Conservation (phyloP, 2,888 invertebrate species). For the Ophraella communa region DNA sequence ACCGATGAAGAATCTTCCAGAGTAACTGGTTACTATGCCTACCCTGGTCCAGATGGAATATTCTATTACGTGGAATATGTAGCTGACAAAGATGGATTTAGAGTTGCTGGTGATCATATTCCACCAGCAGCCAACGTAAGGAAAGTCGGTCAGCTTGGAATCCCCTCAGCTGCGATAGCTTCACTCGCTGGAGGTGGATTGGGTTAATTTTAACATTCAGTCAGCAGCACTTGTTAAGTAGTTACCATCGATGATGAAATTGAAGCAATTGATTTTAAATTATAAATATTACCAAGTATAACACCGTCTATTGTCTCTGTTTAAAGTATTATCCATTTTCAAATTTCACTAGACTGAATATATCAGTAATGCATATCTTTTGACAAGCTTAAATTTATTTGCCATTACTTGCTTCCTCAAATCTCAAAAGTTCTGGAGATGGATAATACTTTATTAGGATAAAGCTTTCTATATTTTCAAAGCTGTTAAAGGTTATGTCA, state of each 20-base stretch:
- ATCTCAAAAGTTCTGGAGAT: too few species aligned
- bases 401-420: too few species aligned
- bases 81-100: constrained; percentile 66
- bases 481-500: too few species aligned
- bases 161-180: constrained; percentile 53
- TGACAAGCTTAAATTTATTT: too few species aligned
- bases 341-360: too few species aligned
- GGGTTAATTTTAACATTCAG: constrained; percentile 32
- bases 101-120: constrained; percentile 53
- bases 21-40: constrained; percentile 66
- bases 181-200: constrained; percentile 52
- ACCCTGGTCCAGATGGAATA: constrained; percentile 63
- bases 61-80: constrained; percentile 63
- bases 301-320: too few species aligned
- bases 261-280: too few species aligned
- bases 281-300: too few species aligned
- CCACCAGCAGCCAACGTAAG: constrained; percentile 48
- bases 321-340: too few species aligned
- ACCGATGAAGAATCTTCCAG: constrained; percentile 60
- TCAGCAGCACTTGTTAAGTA: neutral
- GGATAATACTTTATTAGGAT: too few species aligned
- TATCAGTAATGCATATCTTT: too few species aligned
- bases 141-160: constrained; percentile 48
- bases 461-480: too few species aligned
- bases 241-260: neutral